Evolutionary conservation across 2,888 invertebrate species (phyloP).

Genomic region (Formica aserva): DNA sequence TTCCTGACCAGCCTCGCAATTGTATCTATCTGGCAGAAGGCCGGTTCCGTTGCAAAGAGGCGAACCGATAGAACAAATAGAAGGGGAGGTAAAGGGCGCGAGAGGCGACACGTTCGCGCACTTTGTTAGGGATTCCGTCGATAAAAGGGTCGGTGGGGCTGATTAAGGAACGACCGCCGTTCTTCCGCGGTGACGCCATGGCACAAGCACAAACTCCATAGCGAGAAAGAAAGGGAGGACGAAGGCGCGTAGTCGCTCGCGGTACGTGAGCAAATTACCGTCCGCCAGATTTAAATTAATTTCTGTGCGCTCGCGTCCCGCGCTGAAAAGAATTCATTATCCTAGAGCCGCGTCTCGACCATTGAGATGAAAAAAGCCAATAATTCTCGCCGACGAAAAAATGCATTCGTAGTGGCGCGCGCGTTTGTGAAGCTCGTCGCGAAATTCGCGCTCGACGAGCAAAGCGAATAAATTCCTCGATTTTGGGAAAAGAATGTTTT

Average conservation of each 20-base stretch:
- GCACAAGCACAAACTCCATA: conserved; percentile 10
- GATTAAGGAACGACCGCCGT: conserved; percentile 57
- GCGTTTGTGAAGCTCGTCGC: not conserved
- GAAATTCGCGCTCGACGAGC: conserved; percentile 27
- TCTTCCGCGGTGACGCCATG: conserved; percentile 40
- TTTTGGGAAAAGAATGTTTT: conserved; percentile 29
- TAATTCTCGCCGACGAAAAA: conserved; percentile 64
- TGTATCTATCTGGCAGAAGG: conserved; percentile 52
- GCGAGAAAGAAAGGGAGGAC: conserved; percentile 23
- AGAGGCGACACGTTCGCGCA: conserved; percentile 48
- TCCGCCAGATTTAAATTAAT: conserved; percentile 65
- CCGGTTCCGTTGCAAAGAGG: conserved; percentile 36
- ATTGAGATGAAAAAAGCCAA: conserved; percentile 67
- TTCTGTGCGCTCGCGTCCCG: conserved; percentile 40
- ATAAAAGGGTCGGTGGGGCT: conserved; percentile 51
- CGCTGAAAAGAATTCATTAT: conserved; percentile 66
- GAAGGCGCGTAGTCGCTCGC: conserved; percentile 31
- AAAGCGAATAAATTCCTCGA: conserved; percentile 22
- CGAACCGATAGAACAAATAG: conserved; percentile 51
- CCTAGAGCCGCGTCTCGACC: conserved; percentile 39
- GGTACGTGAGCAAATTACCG: conserved; percentile 51
- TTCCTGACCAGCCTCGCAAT: conserved; percentile 59
- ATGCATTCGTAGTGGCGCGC: conserved; percentile 55
- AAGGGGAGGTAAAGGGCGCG: not conserved
- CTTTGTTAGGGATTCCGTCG: conserved; percentile 41